phyloP scores from a whole-genome alignment of 1,140 invertebrate species.

The Platorchestia sp. region DNA sequence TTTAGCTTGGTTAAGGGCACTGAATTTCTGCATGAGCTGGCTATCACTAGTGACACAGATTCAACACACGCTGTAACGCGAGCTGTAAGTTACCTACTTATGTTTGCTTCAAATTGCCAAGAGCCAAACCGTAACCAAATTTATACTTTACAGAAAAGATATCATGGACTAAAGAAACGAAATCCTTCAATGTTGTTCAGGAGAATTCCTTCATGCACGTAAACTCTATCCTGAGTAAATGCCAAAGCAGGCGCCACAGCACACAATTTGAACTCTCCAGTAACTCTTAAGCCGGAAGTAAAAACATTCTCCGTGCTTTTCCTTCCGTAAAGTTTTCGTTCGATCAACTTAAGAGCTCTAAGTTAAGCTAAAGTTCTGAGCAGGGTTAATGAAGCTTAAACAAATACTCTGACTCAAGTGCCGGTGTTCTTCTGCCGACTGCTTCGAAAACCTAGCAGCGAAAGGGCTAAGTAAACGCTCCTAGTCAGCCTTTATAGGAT shows the following conservation, averaged over 20 bases:
- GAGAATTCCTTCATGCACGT: no score
- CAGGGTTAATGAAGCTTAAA: conserved; percentile 1
- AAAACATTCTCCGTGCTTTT: background rate
- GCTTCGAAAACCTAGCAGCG: background rate
- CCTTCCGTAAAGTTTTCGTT: background rate
- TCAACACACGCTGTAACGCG: no score
- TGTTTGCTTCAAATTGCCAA: no score
- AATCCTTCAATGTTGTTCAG: background rate
- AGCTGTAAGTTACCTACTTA: background rate
- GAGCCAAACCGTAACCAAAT: no score
- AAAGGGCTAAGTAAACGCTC: background rate
- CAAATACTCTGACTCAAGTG: background rate
- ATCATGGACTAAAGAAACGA: background rate
- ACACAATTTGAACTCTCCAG: background rate
- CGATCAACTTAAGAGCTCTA: conserved; percentile 7
- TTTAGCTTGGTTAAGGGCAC: no score
- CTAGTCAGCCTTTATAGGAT: background rate
- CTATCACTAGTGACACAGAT: background rate
- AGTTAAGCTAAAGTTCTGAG: background rate
- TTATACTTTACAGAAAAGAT: background rate
- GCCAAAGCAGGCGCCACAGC: background rate
- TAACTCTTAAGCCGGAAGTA: background rate
- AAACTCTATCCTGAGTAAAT: no score
- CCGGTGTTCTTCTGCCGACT: background rate
- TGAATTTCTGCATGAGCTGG: no score